phyloP scores from a whole-genome alignment of 2,797 vertebrate genomes.

The Hafferia zeledoni region DNA sequence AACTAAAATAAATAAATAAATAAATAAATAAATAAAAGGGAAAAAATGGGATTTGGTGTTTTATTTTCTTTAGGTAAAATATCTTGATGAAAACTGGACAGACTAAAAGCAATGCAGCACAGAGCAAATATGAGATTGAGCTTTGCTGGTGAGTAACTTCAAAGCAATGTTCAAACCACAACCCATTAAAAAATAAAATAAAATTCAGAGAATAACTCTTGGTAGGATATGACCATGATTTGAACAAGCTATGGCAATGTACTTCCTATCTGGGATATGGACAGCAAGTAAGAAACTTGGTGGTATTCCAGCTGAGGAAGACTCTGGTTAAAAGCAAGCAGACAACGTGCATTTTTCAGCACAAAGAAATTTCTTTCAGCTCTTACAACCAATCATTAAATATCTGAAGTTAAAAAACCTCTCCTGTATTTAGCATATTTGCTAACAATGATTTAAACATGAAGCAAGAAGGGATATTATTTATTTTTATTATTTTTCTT shows the following conservation, averaged over 20 bases:
- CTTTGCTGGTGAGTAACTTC: neutral
- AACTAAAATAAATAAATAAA: neutral
- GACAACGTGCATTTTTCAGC: neutral
- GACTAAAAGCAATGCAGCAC: neutral
- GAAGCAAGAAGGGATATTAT: neutral
- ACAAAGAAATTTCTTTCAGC: neutral
- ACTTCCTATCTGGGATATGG: neutral
- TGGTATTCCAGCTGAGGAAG: constrained; percentile 26
- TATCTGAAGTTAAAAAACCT: neutral
- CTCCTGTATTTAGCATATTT: neutral
- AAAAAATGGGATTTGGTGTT: neutral
- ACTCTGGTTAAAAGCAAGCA: neutral
- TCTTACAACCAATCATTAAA: neutral
- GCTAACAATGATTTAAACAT: neutral
- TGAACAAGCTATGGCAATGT: neutral
- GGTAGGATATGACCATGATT: neutral
- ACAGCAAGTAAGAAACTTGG: neutral
- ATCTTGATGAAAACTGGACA: neutral
- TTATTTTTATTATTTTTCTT: neutral
- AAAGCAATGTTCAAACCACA: neutral
- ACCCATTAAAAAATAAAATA: neutral
- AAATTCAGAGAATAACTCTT: neutral
- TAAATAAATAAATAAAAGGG: neutral
- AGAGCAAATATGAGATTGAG: neutral
- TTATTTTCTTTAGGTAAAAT: neutral